These are phyloP conservation scores for Metridium senile DNA, from an alignment of 92 coral and sea anemone genomes.

Conservation along the genomic window DNA sequence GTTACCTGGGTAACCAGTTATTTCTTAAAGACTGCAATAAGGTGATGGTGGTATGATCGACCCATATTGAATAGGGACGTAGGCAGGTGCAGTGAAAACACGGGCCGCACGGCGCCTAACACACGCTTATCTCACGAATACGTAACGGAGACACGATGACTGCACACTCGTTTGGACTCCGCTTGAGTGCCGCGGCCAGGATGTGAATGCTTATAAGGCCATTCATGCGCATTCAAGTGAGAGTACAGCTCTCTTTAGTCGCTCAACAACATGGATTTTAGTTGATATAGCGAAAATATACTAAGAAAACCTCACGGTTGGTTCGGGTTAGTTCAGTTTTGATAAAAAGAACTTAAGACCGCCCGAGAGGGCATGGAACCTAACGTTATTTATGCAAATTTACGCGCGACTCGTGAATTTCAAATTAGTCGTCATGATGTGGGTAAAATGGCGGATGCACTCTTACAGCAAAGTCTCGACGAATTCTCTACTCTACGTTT, in stretches of 20 bases:
- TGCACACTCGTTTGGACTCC: no score
- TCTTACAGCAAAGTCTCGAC: slow-evolving; percentile 35
- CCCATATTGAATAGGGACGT: neutral
- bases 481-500: slow-evolving; percentile 41
- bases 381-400: slow-evolving; percentile 47
- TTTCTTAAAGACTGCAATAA: neutral
- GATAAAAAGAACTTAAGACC: no score
- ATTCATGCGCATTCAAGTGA: neutral
- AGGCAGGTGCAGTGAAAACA: slow-evolving; percentile 10
- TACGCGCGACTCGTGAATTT: slow-evolving; percentile 59
- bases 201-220: neutral
- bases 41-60: slow-evolving; percentile 9
- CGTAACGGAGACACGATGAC: no score
- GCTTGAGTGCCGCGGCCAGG: neutral
- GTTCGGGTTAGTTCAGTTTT: no score
- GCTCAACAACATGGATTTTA: neutral
- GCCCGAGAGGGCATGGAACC: slow-evolving; percentile 35
- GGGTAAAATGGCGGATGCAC: slow-evolving; percentile 84
- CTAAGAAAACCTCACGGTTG: no score
- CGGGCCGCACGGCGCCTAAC: neutral
- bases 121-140: neutral
- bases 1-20: slow-evolving; percentile 24
- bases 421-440: slow-evolving; percentile 62
- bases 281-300: no score
- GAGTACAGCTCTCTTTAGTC: neutral